Percentiles rank a stretch among this genome's conserved stretches.
Conservation (phyloP, 1,140 invertebrate genomes). For the Diachasma alloeum region DNA sequence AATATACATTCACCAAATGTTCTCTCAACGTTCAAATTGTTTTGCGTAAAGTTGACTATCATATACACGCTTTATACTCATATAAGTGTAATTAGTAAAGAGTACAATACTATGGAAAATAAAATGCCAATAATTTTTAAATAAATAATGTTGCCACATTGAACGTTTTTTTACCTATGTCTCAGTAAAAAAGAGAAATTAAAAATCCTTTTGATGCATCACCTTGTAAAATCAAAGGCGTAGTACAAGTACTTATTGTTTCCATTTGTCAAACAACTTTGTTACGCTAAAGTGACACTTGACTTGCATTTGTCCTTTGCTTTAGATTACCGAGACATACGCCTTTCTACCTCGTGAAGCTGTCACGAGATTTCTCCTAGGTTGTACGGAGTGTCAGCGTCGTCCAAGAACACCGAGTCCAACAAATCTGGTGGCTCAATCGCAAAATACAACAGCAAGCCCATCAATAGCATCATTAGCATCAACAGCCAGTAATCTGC, state of each 20-base stretch:
- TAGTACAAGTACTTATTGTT: background rate
- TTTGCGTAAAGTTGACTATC: constrained; percentile 53
- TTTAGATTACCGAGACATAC: constrained; percentile 94
- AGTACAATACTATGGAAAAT: no score
- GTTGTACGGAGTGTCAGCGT: constrained; percentile 92
- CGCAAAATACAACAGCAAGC: constrained; percentile 21
- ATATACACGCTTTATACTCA: constrained; percentile 34
- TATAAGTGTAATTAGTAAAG: no score
- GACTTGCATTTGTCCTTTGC: constrained; percentile 25
- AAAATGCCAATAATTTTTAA: background rate
- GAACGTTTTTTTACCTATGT: background rate
- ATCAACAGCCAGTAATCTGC: background rate
- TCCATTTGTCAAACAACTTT: no score
- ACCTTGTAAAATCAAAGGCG: constrained; percentile 14
- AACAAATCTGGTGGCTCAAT: constrained; percentile 49
- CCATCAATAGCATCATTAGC: constrained; percentile 32
- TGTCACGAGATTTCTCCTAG: constrained; percentile 92
- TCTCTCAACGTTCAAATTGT: constrained; percentile 40
- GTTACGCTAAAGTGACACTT: no score
- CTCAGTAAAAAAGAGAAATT: no score
- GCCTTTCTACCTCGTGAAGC: constrained; percentile 94
- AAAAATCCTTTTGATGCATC: no score
- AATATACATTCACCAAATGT: constrained; percentile 37
- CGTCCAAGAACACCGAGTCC: constrained; percentile 79
- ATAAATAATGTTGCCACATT: background rate